phyloP scores from a whole-genome alignment of 2,113 vertebrate species.

The Euleptes europaea region DNA sequence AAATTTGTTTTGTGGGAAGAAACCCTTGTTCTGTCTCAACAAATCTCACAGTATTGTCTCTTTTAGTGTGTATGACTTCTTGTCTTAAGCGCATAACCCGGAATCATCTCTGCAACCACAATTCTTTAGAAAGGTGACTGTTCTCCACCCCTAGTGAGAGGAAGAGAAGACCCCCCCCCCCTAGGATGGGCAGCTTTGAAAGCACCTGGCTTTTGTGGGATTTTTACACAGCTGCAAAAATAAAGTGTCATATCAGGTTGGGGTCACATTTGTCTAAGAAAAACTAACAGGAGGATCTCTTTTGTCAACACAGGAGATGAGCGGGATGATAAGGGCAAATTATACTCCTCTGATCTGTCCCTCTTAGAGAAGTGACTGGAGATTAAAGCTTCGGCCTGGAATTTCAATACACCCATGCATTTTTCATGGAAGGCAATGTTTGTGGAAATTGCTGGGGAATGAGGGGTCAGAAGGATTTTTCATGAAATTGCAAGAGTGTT shows the following conservation, averaged over 20 bases:
- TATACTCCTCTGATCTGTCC: conserved; percentile 69
- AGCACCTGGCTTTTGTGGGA: conserved; percentile 60
- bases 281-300: conserved; percentile 77
- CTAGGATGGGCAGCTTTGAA: conserved; percentile 38
- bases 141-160: neutral
- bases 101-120: neutral
- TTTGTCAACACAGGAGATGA: conserved; percentile 79
- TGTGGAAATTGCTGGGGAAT: conserved; percentile 17
- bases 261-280: conserved; percentile 72
- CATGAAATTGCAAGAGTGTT: conserved; percentile 9
- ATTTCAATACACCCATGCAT: conserved; percentile 66
- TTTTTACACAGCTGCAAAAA: conserved; percentile 75
- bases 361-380: conserved; percentile 65
- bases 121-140: conserved; percentile 9
- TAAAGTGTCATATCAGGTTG: conserved; percentile 73
- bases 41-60: neutral
- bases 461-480: conserved; percentile 31
- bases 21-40: neutral
- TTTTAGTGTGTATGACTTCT: conserved; percentile 2
- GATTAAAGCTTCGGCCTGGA: conserved; percentile 71
- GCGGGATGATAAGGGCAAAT: conserved; percentile 70
- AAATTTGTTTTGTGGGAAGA: neutral
- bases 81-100: neutral
- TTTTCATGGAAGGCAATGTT: conserved; percentile 66
- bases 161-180: neutral